phyloP scores from a whole-genome alignment of 2,113 vertebrate species.

The Meriones unguiculatus region DNA sequence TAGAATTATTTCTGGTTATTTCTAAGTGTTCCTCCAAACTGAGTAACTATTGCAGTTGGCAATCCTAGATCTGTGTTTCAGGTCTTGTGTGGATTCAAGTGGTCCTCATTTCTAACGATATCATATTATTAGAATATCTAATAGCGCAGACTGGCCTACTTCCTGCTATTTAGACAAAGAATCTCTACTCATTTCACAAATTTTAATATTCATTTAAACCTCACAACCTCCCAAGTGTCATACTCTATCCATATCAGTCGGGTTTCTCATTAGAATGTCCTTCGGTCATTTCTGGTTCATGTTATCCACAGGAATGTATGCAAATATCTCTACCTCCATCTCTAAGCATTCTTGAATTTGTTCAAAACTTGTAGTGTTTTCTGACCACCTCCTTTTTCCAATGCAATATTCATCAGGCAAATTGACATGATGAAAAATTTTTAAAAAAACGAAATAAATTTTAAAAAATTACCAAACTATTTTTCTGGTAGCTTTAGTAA shows the following conservation, averaged over 20 bases:
- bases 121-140: neutral
- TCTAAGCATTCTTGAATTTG: conserved; percentile 2
- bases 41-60: neutral
- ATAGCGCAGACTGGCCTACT: neutral
- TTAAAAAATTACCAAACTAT: neutral
- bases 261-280: neutral
- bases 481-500: neutral
- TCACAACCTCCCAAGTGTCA: fast-evolving
- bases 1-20: neutral
- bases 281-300: neutral
- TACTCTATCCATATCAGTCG: fast-evolving
- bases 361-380: conserved; percentile 21
- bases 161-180: neutral
- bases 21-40: neutral
- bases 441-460: neutral
- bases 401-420: neutral
- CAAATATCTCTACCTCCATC: neutral
- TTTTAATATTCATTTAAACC: neutral
- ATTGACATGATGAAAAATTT: neutral
- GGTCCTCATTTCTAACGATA: neutral
- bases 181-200: neutral
- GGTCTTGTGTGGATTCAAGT: neutral
- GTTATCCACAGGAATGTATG: neutral
- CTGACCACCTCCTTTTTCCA: neutral
- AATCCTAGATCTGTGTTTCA: neutral